Percentiles rank a stretch among this genome's conserved stretches.
Evolutionary conservation across 2,113 vertebrate genomes (phyloP).

Genomic region (Penelope pileata): DNA sequence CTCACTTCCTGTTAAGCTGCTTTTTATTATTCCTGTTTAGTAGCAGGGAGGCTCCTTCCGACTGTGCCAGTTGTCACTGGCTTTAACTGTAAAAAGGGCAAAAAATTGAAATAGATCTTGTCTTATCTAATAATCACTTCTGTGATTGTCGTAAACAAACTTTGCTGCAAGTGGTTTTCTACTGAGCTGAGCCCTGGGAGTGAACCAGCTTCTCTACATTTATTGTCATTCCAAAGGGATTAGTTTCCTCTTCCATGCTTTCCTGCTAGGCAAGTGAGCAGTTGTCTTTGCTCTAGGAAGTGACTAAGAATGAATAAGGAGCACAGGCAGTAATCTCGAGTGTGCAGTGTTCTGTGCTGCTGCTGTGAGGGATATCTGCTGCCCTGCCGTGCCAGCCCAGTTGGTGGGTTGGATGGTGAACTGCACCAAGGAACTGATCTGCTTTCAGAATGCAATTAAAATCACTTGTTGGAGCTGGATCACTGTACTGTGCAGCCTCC

Average conservation of each 20-base stretch:
- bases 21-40: background rate
- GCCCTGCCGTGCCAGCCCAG: background rate
- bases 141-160: background rate
- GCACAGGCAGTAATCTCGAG: background rate
- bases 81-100: background rate
- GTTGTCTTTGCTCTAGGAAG: background rate
- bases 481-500: background rate
- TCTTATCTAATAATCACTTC: background rate
- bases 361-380: background rate
- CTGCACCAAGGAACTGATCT: background rate
- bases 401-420: background rate
- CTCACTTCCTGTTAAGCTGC: background rate
- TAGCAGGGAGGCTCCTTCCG: background rate
- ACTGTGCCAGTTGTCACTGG: background rate
- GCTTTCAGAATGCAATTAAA: background rate
- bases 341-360: background rate
- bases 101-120: background rate
- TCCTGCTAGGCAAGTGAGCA: background rate
- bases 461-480: background rate
- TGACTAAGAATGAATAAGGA: background rate
- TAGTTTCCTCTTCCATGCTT: background rate
- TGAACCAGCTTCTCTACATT: background rate
- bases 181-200: background rate
- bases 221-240: background rate
- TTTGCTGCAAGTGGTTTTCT: background rate